phyloP scores from a whole-genome alignment of 2,888 invertebrate species.

The Lasioglossum pauxillum region DNA sequence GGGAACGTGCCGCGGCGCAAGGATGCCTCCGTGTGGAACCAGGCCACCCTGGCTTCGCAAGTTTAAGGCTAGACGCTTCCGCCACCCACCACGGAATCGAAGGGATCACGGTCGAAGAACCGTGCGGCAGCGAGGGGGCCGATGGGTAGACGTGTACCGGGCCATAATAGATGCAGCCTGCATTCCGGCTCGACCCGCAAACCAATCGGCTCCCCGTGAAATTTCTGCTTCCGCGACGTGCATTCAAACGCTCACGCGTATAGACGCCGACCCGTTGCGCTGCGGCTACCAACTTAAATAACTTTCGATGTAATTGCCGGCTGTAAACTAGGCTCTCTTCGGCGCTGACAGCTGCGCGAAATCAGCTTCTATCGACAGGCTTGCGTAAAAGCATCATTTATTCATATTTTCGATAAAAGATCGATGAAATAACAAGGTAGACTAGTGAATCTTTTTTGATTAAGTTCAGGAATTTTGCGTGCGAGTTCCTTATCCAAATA shows the following conservation, averaged over 20 bases:
- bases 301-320: constrained; percentile 20
- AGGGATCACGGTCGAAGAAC: constrained; percentile 15
- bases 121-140: constrained; percentile 3
- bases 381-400: neutral
- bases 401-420: neutral
- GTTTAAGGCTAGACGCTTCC: constrained; percentile 56
- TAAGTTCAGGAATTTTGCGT: neutral
- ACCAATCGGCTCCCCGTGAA: constrained; percentile 56
- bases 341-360: neutral
- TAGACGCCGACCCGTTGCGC: neutral
- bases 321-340: constrained; percentile 2
- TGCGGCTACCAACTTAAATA: constrained; percentile 24
- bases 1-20: constrained; percentile 65
- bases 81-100: constrained; percentile 29
- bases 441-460: neutral
- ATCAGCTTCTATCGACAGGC: neutral
- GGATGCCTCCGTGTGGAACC: constrained; percentile 60
- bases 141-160: constrained; percentile 52
- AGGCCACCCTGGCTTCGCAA: constrained; percentile 38
- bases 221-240: constrained; percentile 51
- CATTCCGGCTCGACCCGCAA: constrained; percentile 55
- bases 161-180: constrained; percentile 74
- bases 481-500: neutral
- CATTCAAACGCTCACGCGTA: constrained; percentile 4
- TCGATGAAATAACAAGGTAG: too few relatives aligned